Percentiles rank a stretch among this genome's conserved stretches.
phyloP scores from a whole-genome alignment of 1,140 invertebrate genomes.

The Zaprionus lachaisei region DNA sequence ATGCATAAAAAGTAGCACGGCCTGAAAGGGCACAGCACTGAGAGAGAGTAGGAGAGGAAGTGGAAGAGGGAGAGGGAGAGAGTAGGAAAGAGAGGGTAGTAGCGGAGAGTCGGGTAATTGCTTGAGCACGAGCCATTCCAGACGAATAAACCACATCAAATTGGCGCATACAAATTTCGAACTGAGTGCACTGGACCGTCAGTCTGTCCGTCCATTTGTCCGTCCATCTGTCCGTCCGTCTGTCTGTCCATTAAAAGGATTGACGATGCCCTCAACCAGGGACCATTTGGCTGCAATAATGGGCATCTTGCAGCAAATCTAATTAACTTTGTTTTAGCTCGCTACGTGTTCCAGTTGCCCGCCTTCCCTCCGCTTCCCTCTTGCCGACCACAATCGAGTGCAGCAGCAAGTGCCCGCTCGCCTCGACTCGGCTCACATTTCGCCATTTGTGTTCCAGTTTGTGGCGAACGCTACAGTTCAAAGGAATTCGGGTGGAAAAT shows the following conservation, averaged over 20 bases:
- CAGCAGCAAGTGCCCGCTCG: conserved; percentile 61
- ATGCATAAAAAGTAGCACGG: conserved; percentile 39
- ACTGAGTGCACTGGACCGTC: conserved; percentile 52
- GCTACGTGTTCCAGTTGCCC: conserved; percentile 65
- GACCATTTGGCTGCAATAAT: conserved; percentile 60
- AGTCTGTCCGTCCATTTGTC: conserved; percentile 14
- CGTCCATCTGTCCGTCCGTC: neutral
- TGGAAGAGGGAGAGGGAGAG: neutral
- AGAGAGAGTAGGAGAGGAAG: neutral
- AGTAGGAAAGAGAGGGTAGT: neutral
- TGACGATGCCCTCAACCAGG: conserved; percentile 11
- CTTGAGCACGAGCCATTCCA: conserved; percentile 58
- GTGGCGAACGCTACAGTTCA: conserved; percentile 1
- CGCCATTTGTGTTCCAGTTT: conserved; percentile 50
- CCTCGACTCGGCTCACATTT: conserved; percentile 50
- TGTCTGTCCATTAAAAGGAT: conserved; percentile 24
- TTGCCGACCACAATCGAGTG: conserved; percentile 71
- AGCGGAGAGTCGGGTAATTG: conserved; percentile 59
- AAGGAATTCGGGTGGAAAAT: conserved; percentile 13
- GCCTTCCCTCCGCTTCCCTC: neutral
- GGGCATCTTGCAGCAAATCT: conserved; percentile 79
- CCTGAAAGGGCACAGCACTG: neutral
- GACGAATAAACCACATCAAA: conserved; percentile 67
- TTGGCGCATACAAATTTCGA: conserved; percentile 62
- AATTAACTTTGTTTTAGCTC: conserved; percentile 80